phyloP scores from a whole-genome alignment of 1,140 invertebrate genomes.

The Drosophila leontia region DNA sequence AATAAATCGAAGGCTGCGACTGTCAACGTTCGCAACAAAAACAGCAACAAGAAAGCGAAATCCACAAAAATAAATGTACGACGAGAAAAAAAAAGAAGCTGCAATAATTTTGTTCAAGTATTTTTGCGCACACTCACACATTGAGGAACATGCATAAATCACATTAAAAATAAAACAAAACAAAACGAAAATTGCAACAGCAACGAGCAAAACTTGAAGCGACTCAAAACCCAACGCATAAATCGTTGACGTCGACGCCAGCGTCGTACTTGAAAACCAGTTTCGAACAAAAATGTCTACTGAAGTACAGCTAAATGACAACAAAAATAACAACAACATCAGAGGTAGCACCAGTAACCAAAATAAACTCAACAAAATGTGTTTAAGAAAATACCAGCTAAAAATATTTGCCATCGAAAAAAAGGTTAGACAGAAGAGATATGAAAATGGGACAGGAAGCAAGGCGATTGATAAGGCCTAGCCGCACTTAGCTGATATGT shows the following conservation, averaged over 20 bases:
- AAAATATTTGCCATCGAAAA: constrained; percentile 46
- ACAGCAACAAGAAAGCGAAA: constrained; percentile 19
- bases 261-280: constrained; percentile 81
- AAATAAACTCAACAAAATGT: constrained; percentile 31
- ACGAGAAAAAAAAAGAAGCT: constrained; percentile 66
- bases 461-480: constrained; percentile 25
- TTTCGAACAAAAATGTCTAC: constrained; percentile 69
- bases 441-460: constrained; percentile 47
- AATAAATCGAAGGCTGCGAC: constrained; percentile 80
- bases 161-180: constrained; percentile 83
- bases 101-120: constrained; percentile 80
- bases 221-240: constrained; percentile 68
- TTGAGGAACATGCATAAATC: constrained; percentile 77
- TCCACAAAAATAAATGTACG: constrained; percentile 27
- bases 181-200: constrained; percentile 78
- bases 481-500: neutral
- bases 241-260: constrained; percentile 50
- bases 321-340: constrained; percentile 30
- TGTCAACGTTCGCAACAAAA: constrained; percentile 54
- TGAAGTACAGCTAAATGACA: constrained; percentile 73
- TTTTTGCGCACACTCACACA: constrained; percentile 55
- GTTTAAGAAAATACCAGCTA: constrained; percentile 42
- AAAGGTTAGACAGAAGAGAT: constrained; percentile 37
- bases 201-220: constrained; percentile 48
- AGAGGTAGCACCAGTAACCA: constrained; percentile 7